Evolutionary conservation across 2,888 invertebrate genomes (phyloP), one percentile per base, ranked within the genome.

Genomic region (Drosophila robusta): DNA sequence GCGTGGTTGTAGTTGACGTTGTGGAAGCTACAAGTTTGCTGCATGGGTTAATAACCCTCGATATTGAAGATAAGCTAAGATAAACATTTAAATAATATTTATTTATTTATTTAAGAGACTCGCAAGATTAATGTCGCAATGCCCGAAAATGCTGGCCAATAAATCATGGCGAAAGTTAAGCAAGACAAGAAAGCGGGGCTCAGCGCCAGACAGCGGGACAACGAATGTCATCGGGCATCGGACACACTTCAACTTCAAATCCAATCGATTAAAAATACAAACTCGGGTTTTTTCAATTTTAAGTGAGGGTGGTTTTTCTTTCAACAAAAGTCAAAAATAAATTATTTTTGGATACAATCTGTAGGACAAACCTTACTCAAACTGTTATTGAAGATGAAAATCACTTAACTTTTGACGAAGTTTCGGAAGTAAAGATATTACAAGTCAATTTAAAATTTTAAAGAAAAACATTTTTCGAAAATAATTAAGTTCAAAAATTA

Each of bases 121-220:
- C 56, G 8, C 56, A 82, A 84, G 80, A 87, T 87, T 81, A 87
- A 81, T 87, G 79, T 63, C 79, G 47, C 67, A 83, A 50, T 70
- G 49, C 34, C 70, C 80, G 73, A 77, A 70, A 74, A 71, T 77
- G 87, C 81, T 84, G 81, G 66, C 78, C 78, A 83, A 83, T 83
- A 87, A 87, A 88, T 88, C 87, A 88, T 75, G 78, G 89, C 89
- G 83, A 83, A 83, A 83, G 83, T 80, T 75, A 50, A 36, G 51
- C 57, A 47, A 54, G 47, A 54, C n/a, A 32, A 34, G 36, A 50
- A 50, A 44, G 18, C 12, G 32, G 52, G 38, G 42, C 29, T 9
- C 29, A 29, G 9, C 29, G 29, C 29, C 29, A 3, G 41, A 38
- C 78, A 49, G 38, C 51, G 58, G 50, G 45, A 8, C 52, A 69